Conservation (phyloP, 1,140 invertebrate genomes). For the Meloidogyne floridensis region DNA sequence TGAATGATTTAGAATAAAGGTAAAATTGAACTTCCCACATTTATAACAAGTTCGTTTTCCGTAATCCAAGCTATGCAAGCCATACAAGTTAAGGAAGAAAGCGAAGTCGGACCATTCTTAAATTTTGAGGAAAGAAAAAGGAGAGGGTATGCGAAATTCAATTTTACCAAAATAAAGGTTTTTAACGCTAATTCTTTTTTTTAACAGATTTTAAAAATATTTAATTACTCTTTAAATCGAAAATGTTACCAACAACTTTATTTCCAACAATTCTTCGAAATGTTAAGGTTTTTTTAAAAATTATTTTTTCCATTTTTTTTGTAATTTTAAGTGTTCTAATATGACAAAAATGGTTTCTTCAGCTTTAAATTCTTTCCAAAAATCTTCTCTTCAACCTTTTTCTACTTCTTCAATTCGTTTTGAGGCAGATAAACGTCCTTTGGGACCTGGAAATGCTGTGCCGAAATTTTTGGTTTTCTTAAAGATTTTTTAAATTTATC, state of each 20-base stretch:
- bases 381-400: no score
- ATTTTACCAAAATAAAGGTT: no score
- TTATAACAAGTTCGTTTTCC: no score
- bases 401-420: no score
- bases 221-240: not conserved
- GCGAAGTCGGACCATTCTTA: no score
- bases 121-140: no score
- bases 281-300: not conserved
- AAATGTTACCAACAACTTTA: not conserved
- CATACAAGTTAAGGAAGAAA: no score
- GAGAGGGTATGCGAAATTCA: no score
- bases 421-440: constrained; percentile 32
- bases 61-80: no score
- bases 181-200: not conserved
- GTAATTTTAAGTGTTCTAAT: not conserved
- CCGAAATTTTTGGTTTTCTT: constrained; percentile 53
- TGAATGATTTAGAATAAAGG: no score
- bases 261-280: not conserved
- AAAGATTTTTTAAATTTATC: not conserved
- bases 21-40: no score
- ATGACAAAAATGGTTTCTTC: not conserved
- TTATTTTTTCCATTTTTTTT: not conserved
- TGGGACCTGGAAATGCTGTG: constrained; percentile 54
- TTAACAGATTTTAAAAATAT: not conserved
- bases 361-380: not conserved